phyloP scores from a whole-genome alignment of 2,113 vertebrate species.

The Amblyornis subalaris region DNA sequence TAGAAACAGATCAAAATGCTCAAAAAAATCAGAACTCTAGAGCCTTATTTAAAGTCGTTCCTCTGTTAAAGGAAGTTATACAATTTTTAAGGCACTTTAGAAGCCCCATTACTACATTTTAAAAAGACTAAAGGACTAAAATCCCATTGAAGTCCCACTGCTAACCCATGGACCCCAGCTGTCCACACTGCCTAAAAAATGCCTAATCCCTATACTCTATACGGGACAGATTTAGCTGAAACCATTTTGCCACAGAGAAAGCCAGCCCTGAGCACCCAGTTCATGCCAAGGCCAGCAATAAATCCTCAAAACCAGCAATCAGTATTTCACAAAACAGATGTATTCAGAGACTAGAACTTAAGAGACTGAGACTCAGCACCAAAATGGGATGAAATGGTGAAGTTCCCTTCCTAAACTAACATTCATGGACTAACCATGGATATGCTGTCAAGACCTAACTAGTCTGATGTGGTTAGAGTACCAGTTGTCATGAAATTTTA shows the following conservation, averaged over 20 bases:
- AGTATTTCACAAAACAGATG: not conserved
- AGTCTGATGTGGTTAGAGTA: not conserved
- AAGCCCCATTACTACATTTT: not conserved
- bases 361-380: not conserved
- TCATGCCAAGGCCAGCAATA: not conserved
- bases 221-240: not conserved
- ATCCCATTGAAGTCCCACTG: not conserved
- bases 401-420: not conserved
- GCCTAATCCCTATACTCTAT: not conserved
- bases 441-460: not conserved
- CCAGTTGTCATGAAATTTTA: not conserved
- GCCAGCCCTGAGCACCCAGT: not conserved
- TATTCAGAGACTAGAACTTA: not conserved
- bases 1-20: not conserved
- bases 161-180: not conserved
- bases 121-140: not conserved
- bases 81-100: not conserved
- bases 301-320: not conserved
- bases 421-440: not conserved
- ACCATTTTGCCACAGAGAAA: not conserved
- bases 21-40: not conserved
- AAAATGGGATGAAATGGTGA: not conserved
- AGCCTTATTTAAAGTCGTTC: not conserved
- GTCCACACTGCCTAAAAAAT: fast-evolving
- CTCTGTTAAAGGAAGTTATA: not conserved